Conservation (phyloP, 23 tunicate species). For the Diplosoma virens region DNA sequence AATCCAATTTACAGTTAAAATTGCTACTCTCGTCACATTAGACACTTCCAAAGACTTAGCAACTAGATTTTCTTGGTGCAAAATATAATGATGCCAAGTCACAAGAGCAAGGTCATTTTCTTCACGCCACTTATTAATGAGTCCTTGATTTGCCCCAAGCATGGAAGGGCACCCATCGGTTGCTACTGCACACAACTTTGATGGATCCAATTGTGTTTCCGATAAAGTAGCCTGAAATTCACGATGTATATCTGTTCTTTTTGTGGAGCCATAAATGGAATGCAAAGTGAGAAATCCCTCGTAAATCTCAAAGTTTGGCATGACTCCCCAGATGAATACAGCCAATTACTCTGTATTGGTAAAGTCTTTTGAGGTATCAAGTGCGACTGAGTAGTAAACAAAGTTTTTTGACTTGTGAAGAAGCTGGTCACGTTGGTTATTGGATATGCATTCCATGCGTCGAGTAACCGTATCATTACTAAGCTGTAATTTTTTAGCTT, state of each 20-base stretch:
- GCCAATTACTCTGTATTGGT: constrained; percentile 51
- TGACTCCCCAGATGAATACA: constrained; percentile 29
- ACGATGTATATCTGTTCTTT: constrained; percentile 33
- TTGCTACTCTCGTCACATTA: constrained; percentile 52
- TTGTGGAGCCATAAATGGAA: constrained; percentile 31
- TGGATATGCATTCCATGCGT: too few species aligned
- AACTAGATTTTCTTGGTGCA: constrained; percentile 59
- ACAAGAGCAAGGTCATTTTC: constrained; percentile 43
- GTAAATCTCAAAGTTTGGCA: constrained; percentile 55
- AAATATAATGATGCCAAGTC: constrained; percentile 64
- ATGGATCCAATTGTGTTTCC: constrained; percentile 36
- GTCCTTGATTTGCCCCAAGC: constrained; percentile 58
- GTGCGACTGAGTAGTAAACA: constrained; percentile 37
- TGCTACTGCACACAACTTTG: constrained; percentile 51
- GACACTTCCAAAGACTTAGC: constrained; percentile 45
- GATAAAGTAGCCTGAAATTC: constrained; percentile 43
- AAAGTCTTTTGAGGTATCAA: constrained; percentile 48
- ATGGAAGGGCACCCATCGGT: constrained; percentile 53
- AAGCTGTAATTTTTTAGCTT: too few species aligned
- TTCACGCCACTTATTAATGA: constrained; percentile 62
- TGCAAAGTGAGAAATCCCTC: constrained; percentile 52
- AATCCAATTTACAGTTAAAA: constrained; percentile 54
- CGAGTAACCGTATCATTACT: too few species aligned
- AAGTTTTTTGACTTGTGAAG: too few species aligned
- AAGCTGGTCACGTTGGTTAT: too few species aligned